Base-by-base conservation (phyloP, 2,797 vertebrate species). In the Hyperoplus lanceolatus region DNA sequence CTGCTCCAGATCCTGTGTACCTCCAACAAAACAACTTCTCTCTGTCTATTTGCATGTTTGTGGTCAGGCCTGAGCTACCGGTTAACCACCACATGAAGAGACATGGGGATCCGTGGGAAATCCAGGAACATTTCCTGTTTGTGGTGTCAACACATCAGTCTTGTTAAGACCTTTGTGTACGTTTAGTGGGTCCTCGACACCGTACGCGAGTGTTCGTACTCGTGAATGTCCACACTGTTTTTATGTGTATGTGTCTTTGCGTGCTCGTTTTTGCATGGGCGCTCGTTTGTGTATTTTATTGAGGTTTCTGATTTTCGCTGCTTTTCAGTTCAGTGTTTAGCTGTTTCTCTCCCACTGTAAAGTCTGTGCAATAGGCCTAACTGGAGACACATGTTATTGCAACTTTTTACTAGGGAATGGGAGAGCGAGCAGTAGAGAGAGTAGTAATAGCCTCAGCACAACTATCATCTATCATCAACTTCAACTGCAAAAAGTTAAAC, bases 71-170 rank as follows among this genome's bases (percentile, higher is more conserved):
- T 70, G 39, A 77, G 85, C 84, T 71, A 79, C 80, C 82, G 72
- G 41, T 57, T 45, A 65, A 69, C 51, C 48, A 36, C 87, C 87
- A 90, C 90, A 90, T 87, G 13, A 87, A 87, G 77, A 80, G 65
- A 56, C 54, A 77, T 21, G 29, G 62, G 54, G 77, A 86, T 90
- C 65, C 86, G 75, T 84, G 83, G 73, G 84, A 88, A 90, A 90
- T 89, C 87, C 75, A 81, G 75, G 56, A 85, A 77, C 68, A 85
- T 89, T 92, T 93, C 90, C 91, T 92, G 87, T 93, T 90, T 89
- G 90, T 76, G 78, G 80, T 42, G 3, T 82, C 42, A 51, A 68
- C 79, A 79, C 83, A 79, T 79, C 78, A 70, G 85, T 72, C 63
- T 75, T 29, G 29, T 63, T 43, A 71, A 51, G 18, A 53, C 43